These are phyloP conservation scores for Peucedramus taeniatus DNA, from an alignment of 2,113 vertebrate genomes.

Conservation along the genomic window DNA sequence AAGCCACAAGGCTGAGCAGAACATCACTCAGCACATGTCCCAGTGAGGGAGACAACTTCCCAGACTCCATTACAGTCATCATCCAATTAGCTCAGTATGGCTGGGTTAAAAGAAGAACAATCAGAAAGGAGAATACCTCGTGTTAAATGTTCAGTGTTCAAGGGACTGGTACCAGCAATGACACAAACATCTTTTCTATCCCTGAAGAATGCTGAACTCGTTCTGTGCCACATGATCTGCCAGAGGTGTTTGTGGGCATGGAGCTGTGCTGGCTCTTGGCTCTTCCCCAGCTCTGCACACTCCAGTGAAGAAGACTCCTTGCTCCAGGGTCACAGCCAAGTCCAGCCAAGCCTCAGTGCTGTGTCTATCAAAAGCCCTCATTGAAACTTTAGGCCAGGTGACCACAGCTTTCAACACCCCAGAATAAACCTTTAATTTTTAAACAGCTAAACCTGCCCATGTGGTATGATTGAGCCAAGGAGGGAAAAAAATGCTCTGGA, in stretches of 20 bases:
- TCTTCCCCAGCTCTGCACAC: neutral
- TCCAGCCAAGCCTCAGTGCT: neutral
- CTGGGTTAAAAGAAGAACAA: neutral
- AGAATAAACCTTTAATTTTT: neutral
- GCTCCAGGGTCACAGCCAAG: neutral
- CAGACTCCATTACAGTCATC: fast-evolving
- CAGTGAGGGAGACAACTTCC: neutral
- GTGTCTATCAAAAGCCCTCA: neutral
- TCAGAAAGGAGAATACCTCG: neutral
- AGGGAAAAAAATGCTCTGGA: neutral
- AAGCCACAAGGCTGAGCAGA: neutral
- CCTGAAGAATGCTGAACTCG: neutral
- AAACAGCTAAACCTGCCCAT: neutral
- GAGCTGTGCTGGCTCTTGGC: neutral
- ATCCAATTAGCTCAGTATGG: neutral
- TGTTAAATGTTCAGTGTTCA: neutral
- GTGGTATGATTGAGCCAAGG: fast-evolving
- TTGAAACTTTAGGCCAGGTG: neutral
- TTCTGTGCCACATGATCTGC: fast-evolving
- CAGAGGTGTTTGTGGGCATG: fast-evolving
- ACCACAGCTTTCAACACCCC: neutral
- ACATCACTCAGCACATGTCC: neutral
- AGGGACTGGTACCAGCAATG: neutral
- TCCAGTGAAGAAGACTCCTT: neutral
- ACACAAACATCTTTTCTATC: neutral